Conservation (phyloP, 2,113 vertebrate genomes). For the Seriola dumerili region DNA sequence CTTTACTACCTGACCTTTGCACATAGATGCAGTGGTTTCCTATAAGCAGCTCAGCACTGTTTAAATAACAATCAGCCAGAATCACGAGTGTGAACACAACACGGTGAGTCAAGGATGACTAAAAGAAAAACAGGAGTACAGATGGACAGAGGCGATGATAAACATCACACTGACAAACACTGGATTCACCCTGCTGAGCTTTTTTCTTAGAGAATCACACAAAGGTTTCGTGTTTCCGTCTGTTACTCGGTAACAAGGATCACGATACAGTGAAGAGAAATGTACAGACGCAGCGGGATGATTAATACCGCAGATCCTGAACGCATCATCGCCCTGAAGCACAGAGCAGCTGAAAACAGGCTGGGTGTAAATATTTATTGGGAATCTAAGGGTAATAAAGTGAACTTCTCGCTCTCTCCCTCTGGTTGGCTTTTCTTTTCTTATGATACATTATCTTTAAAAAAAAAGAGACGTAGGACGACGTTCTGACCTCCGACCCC, state of each 20-base stretch:
- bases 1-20: no score
- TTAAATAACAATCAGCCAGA: neutral
- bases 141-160: slow-evolving; percentile 22
- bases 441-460: neutral
- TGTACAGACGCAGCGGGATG: neutral
- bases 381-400: no score
- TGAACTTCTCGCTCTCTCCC: no score
- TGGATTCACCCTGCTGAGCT: neutral
- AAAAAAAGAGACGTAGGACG: neutral
- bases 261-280: neutral
- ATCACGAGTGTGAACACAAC: neutral
- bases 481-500: neutral
- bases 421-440: no score
- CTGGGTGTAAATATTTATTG: neutral
- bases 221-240: no score
- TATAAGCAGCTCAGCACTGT: neutral
- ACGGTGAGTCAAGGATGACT: slow-evolving; percentile 23
- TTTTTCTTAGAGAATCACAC: no score
- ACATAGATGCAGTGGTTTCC: no score
- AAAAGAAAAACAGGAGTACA: neutral
- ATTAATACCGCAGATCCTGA: neutral
- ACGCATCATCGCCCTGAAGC: neutral
- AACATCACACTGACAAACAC: neutral
- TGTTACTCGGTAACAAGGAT: neutral
- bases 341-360: neutral